phyloP scores from a whole-genome alignment of 2,797 vertebrate species.

The Rhinophrynus dorsalis region DNA sequence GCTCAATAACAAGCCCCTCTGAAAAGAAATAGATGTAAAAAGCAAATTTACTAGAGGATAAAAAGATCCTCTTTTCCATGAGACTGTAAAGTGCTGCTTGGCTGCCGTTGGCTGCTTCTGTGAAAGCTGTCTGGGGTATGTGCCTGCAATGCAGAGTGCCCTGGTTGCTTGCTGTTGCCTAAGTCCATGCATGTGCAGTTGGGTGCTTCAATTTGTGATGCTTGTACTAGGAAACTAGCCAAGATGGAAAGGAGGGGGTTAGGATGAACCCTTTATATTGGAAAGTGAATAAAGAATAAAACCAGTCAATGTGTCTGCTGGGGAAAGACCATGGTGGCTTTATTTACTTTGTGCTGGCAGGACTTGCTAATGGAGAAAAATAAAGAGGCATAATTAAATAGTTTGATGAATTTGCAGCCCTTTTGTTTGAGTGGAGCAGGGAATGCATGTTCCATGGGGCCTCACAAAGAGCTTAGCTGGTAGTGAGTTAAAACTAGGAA shows the following conservation, averaged over 20 bases:
- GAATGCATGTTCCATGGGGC: slow-evolving; percentile 75
- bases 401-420: slow-evolving; percentile 92
- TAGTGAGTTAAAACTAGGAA: slow-evolving; percentile 84
- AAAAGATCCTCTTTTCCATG: slow-evolving; percentile 67
- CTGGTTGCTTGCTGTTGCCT: slow-evolving; percentile 39
- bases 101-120: slow-evolving; percentile 68
- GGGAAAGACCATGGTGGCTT: slow-evolving; percentile 79
- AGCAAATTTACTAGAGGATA: slow-evolving; percentile 97
- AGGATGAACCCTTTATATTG: slow-evolving; percentile 72
- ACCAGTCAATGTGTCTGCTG: slow-evolving; percentile 78
- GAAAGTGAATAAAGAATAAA: slow-evolving; percentile 80
- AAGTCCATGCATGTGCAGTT: slow-evolving; percentile 62
- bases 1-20: slow-evolving; percentile 99
- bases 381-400: slow-evolving; percentile 92
- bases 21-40: slow-evolving; percentile 99
- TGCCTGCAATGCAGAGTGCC: slow-evolving; percentile 67
- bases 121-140: slow-evolving; percentile 67
- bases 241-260: slow-evolving; percentile 64
- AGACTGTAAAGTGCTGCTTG: slow-evolving; percentile 73
- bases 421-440: slow-evolving; percentile 82
- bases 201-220: slow-evolving; percentile 70
- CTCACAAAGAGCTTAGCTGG: slow-evolving; percentile 82
- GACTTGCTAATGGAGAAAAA: slow-evolving; percentile 81
- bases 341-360: slow-evolving; percentile 82
- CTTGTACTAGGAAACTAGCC: slow-evolving; percentile 72